Percentiles rank a stretch among this genome's conserved stretches.
phyloP scores from a whole-genome alignment of 2,113 vertebrate genomes.

The Sminthopsis crassicaudata region DNA sequence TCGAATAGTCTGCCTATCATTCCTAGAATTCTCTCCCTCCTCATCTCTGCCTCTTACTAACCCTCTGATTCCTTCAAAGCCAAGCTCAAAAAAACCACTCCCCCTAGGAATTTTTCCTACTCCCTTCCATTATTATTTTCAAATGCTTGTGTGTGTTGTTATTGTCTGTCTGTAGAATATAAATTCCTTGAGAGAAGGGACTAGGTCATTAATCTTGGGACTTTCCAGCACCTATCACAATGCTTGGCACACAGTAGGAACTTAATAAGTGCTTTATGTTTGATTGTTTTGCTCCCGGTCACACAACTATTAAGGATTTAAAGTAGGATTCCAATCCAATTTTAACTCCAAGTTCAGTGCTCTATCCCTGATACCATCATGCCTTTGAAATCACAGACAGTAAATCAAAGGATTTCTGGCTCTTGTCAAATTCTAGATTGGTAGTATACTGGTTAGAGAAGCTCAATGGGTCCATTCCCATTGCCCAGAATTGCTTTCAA shows the following conservation, averaged over 20 bases:
- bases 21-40: background rate
- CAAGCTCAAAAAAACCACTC: background rate
- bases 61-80: background rate
- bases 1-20: background rate
- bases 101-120: background rate
- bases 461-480: background rate
- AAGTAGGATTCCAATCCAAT: background rate
- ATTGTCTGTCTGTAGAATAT: background rate
- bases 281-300: background rate
- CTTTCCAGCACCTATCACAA: background rate
- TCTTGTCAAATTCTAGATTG: background rate
- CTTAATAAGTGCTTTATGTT: background rate
- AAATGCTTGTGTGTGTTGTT: background rate
- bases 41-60: background rate
- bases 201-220: background rate
- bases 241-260: background rate
- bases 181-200: background rate
- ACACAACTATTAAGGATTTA: background rate
- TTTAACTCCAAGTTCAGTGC: background rate
- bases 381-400: background rate
- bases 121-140: background rate
- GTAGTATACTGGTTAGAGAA: background rate
- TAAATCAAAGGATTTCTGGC: background rate
- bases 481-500: background rate
- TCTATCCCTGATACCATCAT: background rate